Base-by-base conservation (phyloP, 2,888 invertebrate genomes). In the Arctia plantaginis region DNA sequence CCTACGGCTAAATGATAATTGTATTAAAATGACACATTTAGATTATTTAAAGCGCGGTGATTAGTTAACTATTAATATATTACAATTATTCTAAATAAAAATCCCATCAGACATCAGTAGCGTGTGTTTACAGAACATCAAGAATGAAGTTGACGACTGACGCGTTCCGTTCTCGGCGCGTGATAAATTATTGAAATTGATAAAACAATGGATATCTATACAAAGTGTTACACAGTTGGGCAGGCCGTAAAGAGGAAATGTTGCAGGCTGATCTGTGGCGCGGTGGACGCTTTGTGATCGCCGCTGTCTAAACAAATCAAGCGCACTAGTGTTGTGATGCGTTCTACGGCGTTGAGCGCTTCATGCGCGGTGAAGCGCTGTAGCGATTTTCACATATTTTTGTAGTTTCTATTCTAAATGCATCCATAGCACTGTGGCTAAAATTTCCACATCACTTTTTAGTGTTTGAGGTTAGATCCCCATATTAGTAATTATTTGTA, bases 181-280 rank as follows among this genome's bases (percentile, higher is more conserved):
- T 90, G 91, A 94, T 95, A 95, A 95, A 95, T 95, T 94, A 95
- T 93, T 92, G 92, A 94, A 91, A 95, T 95, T 95, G 95, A 95
- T 95, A 95, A 92, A 94, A 95, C 95, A 95, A 95, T 92, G 91
- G 90, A 90, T 91, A 89, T 89, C 89, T 90, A 93, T 92, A 92
- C 93, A 94, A 92, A 93, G 93, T 92, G 92, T 88, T 90, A 87
- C 90, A 92, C 95, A 95, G 94, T 94, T 95, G 95, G 95, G 90
- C 85, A 85, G 94, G 90, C 93, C 94, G 93, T 95, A 93, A 95
- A 95, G 92, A 90, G 89, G 95, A 95, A 86, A 91, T 84, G 92
- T 93, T 93, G 92, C 95, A 95, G 92, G 89, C 93, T 85, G 91
- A 89, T 86, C 82, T 39, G 69, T 72, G 73, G 71, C 59, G 71